Percentiles rank a stretch among this genome's conserved stretches.
These are phyloP conservation scores for Barbus barbus DNA, from an alignment of 2,113 vertebrate species.

Conservation along the genomic window DNA sequence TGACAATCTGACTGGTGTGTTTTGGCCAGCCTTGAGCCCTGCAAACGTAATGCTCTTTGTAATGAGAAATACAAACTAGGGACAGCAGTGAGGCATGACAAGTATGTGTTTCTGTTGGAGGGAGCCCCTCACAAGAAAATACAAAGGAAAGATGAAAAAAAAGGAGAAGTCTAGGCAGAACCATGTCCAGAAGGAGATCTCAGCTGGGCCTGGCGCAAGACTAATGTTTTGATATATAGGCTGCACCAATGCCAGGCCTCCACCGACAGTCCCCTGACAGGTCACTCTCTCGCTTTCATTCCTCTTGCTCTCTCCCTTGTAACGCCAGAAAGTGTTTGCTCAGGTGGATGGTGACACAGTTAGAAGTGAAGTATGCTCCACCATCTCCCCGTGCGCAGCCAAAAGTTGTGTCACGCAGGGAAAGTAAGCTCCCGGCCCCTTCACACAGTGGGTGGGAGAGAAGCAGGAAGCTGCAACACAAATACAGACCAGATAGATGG, in stretches of 20 bases:
- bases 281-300: slow-evolving; percentile 59
- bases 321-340: slow-evolving; percentile 86
- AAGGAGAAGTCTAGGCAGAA: slow-evolving; percentile 81
- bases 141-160: slow-evolving; percentile 60
- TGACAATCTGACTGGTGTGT: slow-evolving; percentile 65
- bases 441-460: slow-evolving; percentile 81
- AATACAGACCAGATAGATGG: slow-evolving; percentile 51
- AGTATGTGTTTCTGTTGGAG: slow-evolving; percentile 99
- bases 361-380: slow-evolving; percentile 86
- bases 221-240: slow-evolving; percentile 95
- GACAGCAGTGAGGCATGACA: slow-evolving; percentile 97
- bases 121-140: slow-evolving; percentile 80
- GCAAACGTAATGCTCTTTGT: slow-evolving; percentile 87
- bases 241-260: slow-evolving; percentile 88
- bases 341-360: slow-evolving; percentile 98
- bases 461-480: slow-evolving; percentile 66
- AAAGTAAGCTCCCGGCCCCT: slow-evolving; percentile 80
- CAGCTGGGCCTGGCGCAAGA: slow-evolving; percentile 88
- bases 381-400: slow-evolving; percentile 82
- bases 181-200: slow-evolving; percentile 86
- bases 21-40: slow-evolving; percentile 77
- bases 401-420: slow-evolving; percentile 91
- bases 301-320: slow-evolving; percentile 61
- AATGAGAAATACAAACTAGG: slow-evolving; percentile 98
- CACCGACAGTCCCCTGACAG: slow-evolving; percentile 79